These are phyloP conservation scores for Calephelis virginiensis DNA, from an alignment of 1,140 invertebrate genomes.

Conservation along the genomic window DNA sequence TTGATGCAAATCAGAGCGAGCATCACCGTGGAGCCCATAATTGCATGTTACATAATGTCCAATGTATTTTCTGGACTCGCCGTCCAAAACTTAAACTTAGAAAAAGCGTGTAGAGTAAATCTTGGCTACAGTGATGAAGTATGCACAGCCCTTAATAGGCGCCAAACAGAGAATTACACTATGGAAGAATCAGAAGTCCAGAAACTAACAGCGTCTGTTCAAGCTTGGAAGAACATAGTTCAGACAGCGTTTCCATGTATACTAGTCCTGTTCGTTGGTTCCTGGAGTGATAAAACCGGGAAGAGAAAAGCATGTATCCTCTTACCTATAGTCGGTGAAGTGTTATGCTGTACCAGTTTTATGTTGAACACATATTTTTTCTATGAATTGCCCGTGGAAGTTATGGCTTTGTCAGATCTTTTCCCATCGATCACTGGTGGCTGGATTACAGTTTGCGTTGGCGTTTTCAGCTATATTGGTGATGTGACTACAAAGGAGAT, in stretches of 20 bases:
- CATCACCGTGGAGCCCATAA: conserved; percentile 81
- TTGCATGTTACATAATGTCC: conserved; percentile 80
- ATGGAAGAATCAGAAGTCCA: conserved; percentile 77
- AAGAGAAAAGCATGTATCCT: conserved; percentile 80
- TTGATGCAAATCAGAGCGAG: conserved; percentile 65
- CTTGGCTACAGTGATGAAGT: conserved; percentile 76
- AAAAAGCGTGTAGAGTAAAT: conserved; percentile 82
- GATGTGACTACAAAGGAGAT: conserved; percentile 80
- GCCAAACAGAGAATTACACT: conserved; percentile 74
- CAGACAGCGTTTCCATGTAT: conserved; percentile 79
- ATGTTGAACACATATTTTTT: conserved; percentile 79
- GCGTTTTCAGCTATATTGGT: conserved; percentile 80
- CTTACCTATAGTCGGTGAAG: conserved; percentile 78
- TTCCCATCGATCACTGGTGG: conserved; percentile 80
- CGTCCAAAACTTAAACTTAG: conserved; percentile 80
- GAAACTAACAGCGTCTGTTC: conserved; percentile 79
- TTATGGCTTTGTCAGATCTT: conserved; percentile 76
- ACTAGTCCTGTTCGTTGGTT: conserved; percentile 80
- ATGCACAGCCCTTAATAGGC: conserved; percentile 77
- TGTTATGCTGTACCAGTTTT: conserved; percentile 69
- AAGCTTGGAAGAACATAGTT: conserved; percentile 79
- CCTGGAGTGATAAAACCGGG: conserved; percentile 80
- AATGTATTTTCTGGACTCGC: conserved; percentile 79
- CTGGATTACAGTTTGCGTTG: conserved; percentile 79
- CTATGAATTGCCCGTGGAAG: conserved; percentile 74